Evolutionary conservation across 2,888 invertebrate genomes (phyloP).

Genomic region (Tortricodes alternella): DNA sequence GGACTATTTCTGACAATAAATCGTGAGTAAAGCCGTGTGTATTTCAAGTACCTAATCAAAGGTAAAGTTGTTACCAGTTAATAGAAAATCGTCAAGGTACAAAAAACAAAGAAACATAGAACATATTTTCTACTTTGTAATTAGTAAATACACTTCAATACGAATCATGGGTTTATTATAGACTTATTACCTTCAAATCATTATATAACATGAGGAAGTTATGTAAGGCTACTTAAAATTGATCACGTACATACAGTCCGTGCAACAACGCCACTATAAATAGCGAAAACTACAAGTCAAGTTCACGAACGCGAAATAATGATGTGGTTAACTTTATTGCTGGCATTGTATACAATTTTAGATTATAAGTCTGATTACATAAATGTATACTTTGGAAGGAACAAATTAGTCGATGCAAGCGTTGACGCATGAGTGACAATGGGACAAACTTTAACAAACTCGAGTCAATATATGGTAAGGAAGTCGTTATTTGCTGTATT

Average conservation of each 20-base stretch:
- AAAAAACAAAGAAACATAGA: too few species aligned
- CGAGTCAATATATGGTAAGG: too few species aligned
- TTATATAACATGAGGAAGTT: slow-evolving; percentile 32
- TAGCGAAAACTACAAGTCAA: slow-evolving; percentile 18
- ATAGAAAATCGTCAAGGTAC: too few species aligned
- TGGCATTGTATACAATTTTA: slow-evolving; percentile 4
- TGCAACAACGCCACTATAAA: slow-evolving; percentile 7
- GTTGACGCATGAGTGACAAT: neutral
- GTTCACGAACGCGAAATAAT: slow-evolving; percentile 20
- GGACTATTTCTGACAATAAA: too few species aligned
- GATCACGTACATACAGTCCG: slow-evolving; percentile 29
- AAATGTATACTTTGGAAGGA: neutral
- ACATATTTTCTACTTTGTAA: neutral
- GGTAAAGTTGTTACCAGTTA: too few species aligned
- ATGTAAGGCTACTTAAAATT: slow-evolving; percentile 28
- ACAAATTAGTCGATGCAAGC: neutral
- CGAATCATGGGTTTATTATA: slow-evolving; percentile 2
- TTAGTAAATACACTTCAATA: neutral
- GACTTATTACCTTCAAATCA: slow-evolving; percentile 20
- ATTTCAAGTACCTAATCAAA: too few species aligned
- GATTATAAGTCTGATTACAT: neutral
- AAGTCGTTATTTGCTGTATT: too few species aligned
- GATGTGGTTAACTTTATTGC: neutral
- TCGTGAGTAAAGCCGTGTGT: too few species aligned
- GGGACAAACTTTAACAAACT: neutral